Evolutionary conservation across 2,113 vertebrate genomes (phyloP).

Genomic region (Eurypyga helias): DNA sequence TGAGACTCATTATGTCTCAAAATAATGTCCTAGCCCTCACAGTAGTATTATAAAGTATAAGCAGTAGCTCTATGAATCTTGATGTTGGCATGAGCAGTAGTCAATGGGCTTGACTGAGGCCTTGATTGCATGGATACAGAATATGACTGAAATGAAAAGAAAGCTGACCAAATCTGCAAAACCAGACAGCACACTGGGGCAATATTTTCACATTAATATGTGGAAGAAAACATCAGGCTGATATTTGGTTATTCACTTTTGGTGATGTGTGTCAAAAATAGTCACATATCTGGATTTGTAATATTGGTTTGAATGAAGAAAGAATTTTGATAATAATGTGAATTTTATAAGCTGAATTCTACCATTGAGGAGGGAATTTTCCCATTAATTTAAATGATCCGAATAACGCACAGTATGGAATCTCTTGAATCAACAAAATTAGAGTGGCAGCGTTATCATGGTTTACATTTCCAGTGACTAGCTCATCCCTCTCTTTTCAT

Average conservation of each 20-base stretch:
- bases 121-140: not conserved
- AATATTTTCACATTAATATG: not conserved
- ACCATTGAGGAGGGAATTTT: not conserved
- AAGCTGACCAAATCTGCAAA: not conserved
- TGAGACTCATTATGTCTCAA: not conserved
- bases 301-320: not conserved
- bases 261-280: not conserved
- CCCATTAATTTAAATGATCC: not conserved
- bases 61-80: not conserved
- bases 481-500: not conserved
- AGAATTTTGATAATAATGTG: not conserved
- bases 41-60: not conserved
- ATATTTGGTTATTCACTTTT: not conserved
- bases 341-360: not conserved
- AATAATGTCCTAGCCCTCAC: not conserved
- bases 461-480: not conserved
- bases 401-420: not conserved
- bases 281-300: not conserved
- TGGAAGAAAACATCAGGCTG: not conserved
- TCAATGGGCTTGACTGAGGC: not conserved
- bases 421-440: not conserved
- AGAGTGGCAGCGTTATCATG: not conserved
- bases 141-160: not conserved
- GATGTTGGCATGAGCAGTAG: not conserved
- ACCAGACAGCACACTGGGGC: not conserved